Base-by-base conservation (phyloP, 2,888 invertebrate species). In the Xanthorhoe designata region DNA sequence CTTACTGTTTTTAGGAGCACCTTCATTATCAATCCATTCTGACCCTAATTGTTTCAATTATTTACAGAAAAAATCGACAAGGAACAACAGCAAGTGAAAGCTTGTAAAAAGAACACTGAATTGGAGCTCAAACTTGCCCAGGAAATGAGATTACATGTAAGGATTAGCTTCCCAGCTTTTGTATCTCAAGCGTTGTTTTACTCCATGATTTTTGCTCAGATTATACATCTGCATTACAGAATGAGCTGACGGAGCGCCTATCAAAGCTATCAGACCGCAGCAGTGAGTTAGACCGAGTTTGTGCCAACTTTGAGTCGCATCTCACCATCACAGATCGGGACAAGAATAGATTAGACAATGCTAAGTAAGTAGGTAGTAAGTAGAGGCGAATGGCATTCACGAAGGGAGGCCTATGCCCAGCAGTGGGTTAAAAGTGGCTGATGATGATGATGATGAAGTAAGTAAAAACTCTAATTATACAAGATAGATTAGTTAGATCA, bases 251-350 rank as follows among this genome's bases (percentile, higher is more conserved):
- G 0, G 80, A 84, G 13, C 80, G 81, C 1, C 66, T 90, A 0
- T 73, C 80, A 0, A 86, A 89, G 69, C 62, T 90, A 2, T 72
- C 77, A 0, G 75, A 77, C 0, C 78, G 86, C 0, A 73, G 78
- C 1, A 70, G 69, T 0, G 87, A 90, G 57, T 63, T 91, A 61
- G 89, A 90, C n/a, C 63, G 82, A 2, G 82, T 89, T 0, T 90
- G 91, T 38, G 71, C 83, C 0, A 71, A 77, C 2, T 83, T 89
- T 10, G 78, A 84, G 4, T 76, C 85, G 0, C 77, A 81, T 9
- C 79, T 88, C 2, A 84, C 83, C 0, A 91, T 92, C 3, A 80
- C 88, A 0, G 91, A 91, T 19, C 87, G 86, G 1, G 92, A 92
- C 38, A 78, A 82, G 32, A 82, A 84, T 6, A 73, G 88, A 51